A percentile compares a stretch with the other conserved stretches of the same genome.
Evolutionary conservation across 2,797 vertebrate genomes (phyloP).

Genomic region (Molothrus aeneus): DNA sequence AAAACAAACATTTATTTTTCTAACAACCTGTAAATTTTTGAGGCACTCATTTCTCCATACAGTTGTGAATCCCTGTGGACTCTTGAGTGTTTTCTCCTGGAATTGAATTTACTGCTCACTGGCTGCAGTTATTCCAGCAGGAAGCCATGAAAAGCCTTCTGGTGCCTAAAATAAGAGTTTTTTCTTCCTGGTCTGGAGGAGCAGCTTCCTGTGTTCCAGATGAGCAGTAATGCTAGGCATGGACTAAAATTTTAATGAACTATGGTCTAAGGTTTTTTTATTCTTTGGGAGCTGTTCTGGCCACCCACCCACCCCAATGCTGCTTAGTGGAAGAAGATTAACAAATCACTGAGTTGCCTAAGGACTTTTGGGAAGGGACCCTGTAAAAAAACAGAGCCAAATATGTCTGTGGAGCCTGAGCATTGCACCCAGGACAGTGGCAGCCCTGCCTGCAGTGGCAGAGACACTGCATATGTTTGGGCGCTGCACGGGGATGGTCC

Average conservation of each 20-base stretch:
- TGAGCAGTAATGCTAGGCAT: background rate
- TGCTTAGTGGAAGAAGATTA: background rate
- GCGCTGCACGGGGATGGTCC: conserved; percentile 63
- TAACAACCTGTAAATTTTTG: background rate
- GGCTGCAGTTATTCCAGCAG: background rate
- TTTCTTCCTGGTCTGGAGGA: background rate
- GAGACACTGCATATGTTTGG: conserved; percentile 70
- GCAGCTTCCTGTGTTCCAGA: background rate
- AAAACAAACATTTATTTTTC: conserved; percentile 3
- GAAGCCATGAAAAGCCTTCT: background rate
- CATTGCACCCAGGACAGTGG: conserved; percentile 69
- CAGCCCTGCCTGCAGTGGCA: conserved; percentile 76
- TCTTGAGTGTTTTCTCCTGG: background rate
- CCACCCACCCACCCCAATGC: accelerated
- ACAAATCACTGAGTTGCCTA: accelerated
- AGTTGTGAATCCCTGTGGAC: background rate
- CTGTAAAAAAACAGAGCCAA: background rate
- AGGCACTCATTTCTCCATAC: background rate
- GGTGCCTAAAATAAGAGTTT: background rate
- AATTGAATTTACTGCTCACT: background rate
- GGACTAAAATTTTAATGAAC: background rate
- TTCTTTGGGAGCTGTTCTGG: background rate
- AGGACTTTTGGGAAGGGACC: background rate
- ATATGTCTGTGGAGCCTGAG: background rate
- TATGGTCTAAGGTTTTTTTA: background rate